Conservation (phyloP, 2,888 invertebrate genomes). For the Dasysyrphus tricinctus region DNA sequence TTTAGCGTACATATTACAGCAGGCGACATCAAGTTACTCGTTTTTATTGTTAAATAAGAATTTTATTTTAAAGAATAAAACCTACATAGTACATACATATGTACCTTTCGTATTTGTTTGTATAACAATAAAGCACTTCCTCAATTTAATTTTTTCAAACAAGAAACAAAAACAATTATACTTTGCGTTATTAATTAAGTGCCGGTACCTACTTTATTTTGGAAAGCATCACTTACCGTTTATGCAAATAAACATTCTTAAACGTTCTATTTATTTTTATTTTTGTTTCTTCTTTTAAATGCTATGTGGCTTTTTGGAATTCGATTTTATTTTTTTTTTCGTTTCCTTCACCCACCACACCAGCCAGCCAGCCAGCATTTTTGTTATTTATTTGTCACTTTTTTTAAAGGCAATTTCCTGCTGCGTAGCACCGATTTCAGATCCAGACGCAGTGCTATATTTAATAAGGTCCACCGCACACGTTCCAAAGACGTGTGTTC, state of each 20-base stretch:
- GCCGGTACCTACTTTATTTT: slow-evolving; percentile 56
- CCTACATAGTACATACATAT: no score
- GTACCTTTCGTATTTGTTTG: neutral
- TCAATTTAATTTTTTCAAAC: slow-evolving; percentile 43
- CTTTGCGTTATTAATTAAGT: slow-evolving; percentile 68
- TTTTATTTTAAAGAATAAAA: neutral
- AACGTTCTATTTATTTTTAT: slow-evolving; percentile 36
- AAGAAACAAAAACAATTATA: slow-evolving; percentile 46
- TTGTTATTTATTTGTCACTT: slow-evolving; percentile 64
- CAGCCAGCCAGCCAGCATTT: neutral
- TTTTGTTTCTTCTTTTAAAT: slow-evolving; percentile 4
- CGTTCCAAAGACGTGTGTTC: slow-evolving; percentile 54
- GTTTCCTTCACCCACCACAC: slow-evolving; percentile 52
- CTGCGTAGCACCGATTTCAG: slow-evolving; percentile 52
- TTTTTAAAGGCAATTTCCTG: slow-evolving; percentile 68
- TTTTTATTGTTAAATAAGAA: no score
- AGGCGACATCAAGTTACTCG: no score
- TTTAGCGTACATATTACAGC: no score
- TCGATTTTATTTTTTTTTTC: slow-evolving; percentile 44
- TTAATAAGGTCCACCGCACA: slow-evolving; percentile 69
- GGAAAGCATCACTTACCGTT: slow-evolving; percentile 65
- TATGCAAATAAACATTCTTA: slow-evolving; percentile 68
- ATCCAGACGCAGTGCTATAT: slow-evolving; percentile 58
- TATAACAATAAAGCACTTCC: slow-evolving; percentile 19
- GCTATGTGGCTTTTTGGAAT: slow-evolving; percentile 39